Percentiles rank a stretch among this genome's conserved stretches.
These are phyloP conservation scores for Nycticorax nycticorax DNA, from an alignment of 2,113 vertebrate genomes.

Conservation along the genomic window DNA sequence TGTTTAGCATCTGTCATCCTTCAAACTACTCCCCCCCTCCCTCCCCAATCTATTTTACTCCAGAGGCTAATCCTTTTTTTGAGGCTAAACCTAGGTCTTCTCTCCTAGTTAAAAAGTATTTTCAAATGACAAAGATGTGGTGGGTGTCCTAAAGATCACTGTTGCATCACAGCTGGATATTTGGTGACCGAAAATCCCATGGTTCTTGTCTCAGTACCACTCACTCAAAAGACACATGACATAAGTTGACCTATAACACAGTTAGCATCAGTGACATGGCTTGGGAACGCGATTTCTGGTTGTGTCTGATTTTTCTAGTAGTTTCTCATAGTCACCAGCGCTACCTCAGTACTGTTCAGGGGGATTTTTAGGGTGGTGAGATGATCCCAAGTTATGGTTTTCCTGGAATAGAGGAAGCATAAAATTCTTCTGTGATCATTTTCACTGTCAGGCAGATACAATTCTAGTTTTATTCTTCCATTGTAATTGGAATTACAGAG, in stretches of 20 bases:
- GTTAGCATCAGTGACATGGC: not conserved
- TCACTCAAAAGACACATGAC: not conserved
- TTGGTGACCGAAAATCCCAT: not conserved
- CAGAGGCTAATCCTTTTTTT: not conserved
- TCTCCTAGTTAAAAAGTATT: not conserved
- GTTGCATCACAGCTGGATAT: not conserved
- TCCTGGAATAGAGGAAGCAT: not conserved
- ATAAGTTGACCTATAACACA: not conserved
- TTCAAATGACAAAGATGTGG: not conserved
- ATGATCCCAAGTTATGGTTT: not conserved
- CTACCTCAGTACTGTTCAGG: not conserved
- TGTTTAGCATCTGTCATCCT: not conserved
- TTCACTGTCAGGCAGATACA: not conserved
- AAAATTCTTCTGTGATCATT: not conserved
- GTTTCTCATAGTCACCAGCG: not conserved
- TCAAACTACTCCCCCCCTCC: not conserved
- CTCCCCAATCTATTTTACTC: not conserved
- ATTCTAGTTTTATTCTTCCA: not conserved
- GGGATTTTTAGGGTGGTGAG: not conserved
- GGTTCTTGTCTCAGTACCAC: not conserved
- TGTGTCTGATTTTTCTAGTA: not conserved
- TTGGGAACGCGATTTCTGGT: not conserved
- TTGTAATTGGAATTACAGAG: not conserved
- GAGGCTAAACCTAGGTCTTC: not conserved
- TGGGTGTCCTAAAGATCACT: not conserved